Evolutionary conservation across 2,888 invertebrate genomes (phyloP).

Genomic region (Escarpia spicata): DNA sequence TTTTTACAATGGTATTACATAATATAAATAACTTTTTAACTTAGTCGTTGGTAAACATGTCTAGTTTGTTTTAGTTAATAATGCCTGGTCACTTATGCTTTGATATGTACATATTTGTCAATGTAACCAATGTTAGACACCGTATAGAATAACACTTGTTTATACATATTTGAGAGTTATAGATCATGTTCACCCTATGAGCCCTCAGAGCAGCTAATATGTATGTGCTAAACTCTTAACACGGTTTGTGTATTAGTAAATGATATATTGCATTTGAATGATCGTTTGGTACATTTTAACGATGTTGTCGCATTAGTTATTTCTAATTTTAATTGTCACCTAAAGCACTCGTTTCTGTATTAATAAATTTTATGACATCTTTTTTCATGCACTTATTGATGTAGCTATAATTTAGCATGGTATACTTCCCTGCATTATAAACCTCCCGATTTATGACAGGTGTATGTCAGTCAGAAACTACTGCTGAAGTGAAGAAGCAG

Average conservation of each 20-base stretch:
- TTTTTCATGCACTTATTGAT: neutral
- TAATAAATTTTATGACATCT: neutral
- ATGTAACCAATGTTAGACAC: neutral
- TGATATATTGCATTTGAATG: neutral
- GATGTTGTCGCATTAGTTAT: neutral
- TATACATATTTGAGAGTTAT: neutral
- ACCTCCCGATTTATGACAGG: no score
- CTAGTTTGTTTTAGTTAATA: neutral
- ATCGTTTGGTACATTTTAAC: neutral
- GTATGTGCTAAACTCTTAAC: neutral
- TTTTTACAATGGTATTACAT: neutral
- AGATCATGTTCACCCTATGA: neutral
- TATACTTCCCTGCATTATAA: no score
- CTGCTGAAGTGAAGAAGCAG: no score
- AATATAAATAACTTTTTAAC: neutral
- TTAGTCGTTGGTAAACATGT: neutral
- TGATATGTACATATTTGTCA: conserved; percentile 1
- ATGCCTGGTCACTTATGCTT: neutral
- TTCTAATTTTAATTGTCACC: neutral
- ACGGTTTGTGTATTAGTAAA: neutral
- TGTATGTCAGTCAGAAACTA: no score
- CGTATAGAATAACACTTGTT: neutral
- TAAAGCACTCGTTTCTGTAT: neutral
- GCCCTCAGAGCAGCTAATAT: neutral
- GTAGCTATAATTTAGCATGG: neutral